Evolutionary conservation across 1,140 invertebrate genomes (phyloP), one percentile per base, ranked within the genome.

Genomic region (Cylas formicarius): DNA sequence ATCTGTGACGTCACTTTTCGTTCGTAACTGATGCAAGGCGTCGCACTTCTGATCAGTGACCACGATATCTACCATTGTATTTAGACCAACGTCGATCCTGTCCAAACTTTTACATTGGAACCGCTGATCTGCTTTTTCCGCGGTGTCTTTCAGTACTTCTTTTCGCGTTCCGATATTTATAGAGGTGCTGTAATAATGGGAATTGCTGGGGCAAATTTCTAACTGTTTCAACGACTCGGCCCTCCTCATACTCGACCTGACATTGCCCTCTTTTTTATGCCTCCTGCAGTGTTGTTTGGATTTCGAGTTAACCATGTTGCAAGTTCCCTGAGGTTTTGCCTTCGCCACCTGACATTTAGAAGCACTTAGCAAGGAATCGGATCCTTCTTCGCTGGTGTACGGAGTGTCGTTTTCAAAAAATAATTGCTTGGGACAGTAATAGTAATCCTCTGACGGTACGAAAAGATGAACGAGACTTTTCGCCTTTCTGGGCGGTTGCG

Each of bases 81-180:
- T 80, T 0, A 84, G 59, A 7, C 80, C 80, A 52, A 86, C 82
- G 52, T 84, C 82, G 4, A 87, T 80, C 34, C 82, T 73, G 44
- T 88, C 84, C 20, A 86, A 63, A 42, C 82, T 86, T 65, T 86
- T 87, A 1, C 81, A 81, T 33, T 82, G 68, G 21, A 74, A 69
- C 34, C 73, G 72, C n/a, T 69, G 33, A 16, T 10, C 26, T 11
- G 48, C 36, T 4, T 24, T 22, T n/a, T 46, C 45, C 11, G 50
- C 65, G 56, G 47, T 66, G 56, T 16, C 63, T 60, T 46, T 67
- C 58, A 34, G 50, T 9, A 16, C 17, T 9, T 11, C 6, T 14
- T 22, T 13, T 34, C 52, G 45, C 44, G 61, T 62, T 33, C 52
- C 39, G 7, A 49, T 29, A 10, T 46, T 42, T 11, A 35, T 39